Conservation (phyloP, 2,113 vertebrate species). For the Nerophis ophidion region DNA sequence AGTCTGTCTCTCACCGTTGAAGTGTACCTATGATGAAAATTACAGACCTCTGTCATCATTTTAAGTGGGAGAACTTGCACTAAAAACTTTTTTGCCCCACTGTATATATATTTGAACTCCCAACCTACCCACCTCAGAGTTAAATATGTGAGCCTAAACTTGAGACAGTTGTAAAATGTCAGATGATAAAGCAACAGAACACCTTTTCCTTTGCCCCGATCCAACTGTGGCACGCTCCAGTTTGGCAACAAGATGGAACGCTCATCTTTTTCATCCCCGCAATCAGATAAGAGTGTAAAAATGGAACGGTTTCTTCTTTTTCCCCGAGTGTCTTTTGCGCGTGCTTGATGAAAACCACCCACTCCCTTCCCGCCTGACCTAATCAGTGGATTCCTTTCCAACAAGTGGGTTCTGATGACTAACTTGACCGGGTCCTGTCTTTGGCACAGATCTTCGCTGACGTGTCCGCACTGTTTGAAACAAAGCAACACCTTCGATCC, state of each 20-base stretch:
- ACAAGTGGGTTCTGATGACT: background rate
- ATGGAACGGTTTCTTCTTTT: constrained; percentile 21
- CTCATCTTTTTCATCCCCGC: constrained; percentile 18
- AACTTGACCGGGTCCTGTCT: background rate
- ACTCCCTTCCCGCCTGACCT: constrained; percentile 15
- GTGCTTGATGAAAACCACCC: constrained; percentile 15
- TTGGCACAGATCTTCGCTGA: constrained; percentile 84
- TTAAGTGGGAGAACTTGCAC: no score
- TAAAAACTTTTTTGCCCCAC: no score
- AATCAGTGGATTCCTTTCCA: constrained; percentile 21
- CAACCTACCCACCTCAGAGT: no score
- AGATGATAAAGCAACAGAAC: no score
- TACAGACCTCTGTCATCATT: no score
- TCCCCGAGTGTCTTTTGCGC: constrained; percentile 11
- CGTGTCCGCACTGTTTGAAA: constrained; percentile 91
- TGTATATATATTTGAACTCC: no score
- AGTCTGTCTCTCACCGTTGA: no score
- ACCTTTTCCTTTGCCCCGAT: background rate
- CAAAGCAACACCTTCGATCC: constrained; percentile 98
- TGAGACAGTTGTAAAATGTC: no score
- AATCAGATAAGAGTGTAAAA: constrained; percentile 35
- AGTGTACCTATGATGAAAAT: no score
- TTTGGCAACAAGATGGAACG: constrained; percentile 51
- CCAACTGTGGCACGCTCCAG: constrained; percentile 16
- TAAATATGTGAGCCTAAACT: no score